Conservation (phyloP, 2,113 vertebrate species). For the Diadophis punctatus region DNA sequence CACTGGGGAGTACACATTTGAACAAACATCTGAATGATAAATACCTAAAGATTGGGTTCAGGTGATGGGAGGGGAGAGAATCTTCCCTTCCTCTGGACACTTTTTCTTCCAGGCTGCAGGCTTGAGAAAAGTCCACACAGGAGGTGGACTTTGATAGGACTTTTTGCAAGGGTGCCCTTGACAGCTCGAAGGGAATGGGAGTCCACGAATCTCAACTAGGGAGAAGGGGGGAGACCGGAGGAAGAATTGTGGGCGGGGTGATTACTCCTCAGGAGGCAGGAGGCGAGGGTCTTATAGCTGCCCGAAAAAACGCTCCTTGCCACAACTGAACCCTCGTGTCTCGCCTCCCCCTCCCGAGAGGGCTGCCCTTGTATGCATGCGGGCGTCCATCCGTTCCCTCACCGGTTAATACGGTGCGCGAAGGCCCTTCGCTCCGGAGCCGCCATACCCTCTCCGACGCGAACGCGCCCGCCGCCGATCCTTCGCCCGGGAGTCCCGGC, state of each 20-base stretch:
- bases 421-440: slow-evolving; percentile 25
- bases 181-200: background rate
- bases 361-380: background rate
- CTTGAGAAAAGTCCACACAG: background rate
- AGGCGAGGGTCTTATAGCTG: background rate
- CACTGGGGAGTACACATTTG: background rate
- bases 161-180: background rate
- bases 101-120: background rate
- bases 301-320: background rate
- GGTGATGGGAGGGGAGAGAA: background rate
- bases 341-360: background rate
- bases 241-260: background rate
- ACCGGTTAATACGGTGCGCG: slow-evolving; percentile 28
- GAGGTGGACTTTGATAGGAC: background rate
- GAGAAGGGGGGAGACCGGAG: background rate
- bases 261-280: background rate
- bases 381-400: background rate
- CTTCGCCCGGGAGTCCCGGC: background rate
- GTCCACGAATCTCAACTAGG: background rate
- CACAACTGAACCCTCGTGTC: background rate
- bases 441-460: background rate
- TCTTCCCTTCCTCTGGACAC: background rate
- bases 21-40: background rate
- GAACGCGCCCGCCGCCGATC: background rate
- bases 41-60: background rate